Evolutionary conservation across 2,113 vertebrate genomes (phyloP).

Genomic region (Eclectus roratus): DNA sequence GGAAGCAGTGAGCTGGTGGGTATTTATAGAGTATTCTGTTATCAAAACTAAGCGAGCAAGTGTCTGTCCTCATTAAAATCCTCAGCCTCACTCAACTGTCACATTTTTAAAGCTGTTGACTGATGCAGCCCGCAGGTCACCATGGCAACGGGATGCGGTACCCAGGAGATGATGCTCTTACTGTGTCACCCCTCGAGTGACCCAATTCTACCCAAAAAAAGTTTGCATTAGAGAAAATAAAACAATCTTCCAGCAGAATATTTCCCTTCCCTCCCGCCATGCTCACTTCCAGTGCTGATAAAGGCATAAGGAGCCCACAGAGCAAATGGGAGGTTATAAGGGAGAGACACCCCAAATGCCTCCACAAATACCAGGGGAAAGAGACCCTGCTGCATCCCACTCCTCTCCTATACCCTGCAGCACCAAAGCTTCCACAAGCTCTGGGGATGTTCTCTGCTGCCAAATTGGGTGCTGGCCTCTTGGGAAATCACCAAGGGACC

Average conservation of each 20-base stretch:
- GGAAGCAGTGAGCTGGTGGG: not conserved
- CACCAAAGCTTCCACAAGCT: not conserved
- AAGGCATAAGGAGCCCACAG: not conserved
- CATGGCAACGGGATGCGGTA: conserved; percentile 68
- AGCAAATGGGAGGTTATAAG: not conserved
- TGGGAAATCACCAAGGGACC: not conserved
- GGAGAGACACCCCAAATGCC: not conserved
- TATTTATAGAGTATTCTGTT: conserved; percentile 22
- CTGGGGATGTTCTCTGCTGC: not conserved
- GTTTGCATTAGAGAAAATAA: conserved; percentile 1
- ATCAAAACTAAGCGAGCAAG: not conserved
- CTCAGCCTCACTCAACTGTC: conserved; percentile 54
- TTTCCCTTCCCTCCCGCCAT: not conserved
- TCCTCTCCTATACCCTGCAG: not conserved
- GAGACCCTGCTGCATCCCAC: accelerated
- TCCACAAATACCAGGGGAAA: not conserved
- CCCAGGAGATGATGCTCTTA: conserved; percentile 46
- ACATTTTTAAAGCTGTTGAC: conserved; percentile 58
- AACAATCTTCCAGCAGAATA: not conserved
- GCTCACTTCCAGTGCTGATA: not conserved
- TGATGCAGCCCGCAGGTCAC: conserved; percentile 60
- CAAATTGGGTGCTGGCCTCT: not conserved
- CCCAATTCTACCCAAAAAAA: conserved; percentile 37
- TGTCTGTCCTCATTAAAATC: conserved; percentile 62
- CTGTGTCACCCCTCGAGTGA: conserved; percentile 47